Evolutionary conservation across 1,140 invertebrate species (phyloP).

Genomic region (Orius laevigatus): DNA sequence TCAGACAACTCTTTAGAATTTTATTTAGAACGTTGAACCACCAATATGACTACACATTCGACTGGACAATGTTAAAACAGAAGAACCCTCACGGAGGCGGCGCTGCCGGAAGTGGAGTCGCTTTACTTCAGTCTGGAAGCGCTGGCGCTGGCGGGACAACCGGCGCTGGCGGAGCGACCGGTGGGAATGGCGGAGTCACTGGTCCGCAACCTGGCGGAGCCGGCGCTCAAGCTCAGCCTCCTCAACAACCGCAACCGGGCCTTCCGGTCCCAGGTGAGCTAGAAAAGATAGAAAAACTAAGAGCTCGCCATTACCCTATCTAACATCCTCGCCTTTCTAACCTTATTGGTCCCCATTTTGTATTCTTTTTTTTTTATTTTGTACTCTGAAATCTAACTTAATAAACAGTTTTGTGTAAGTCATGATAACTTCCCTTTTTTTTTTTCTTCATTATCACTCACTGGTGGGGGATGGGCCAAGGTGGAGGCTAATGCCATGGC

Average conservation of each 20-base stretch:
- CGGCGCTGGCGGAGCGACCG: slow-evolving; percentile 1
- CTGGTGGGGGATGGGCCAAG: too few species aligned
- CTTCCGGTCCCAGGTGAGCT: neutral
- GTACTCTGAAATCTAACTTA: too few species aligned
- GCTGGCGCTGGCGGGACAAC: neutral
- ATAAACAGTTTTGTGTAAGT: too few species aligned
- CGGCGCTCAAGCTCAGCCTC: neutral
- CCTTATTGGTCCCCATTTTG: too few species aligned
- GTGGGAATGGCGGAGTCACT: neutral
- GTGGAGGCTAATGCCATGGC: too few species aligned
- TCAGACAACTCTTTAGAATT: slow-evolving; percentile 92
- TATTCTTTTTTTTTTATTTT: too few species aligned
- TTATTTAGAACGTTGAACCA: slow-evolving; percentile 97
- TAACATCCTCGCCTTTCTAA: too few species aligned
- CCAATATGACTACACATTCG: slow-evolving; percentile 98
- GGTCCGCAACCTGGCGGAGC: neutral
- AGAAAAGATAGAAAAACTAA: too few species aligned
- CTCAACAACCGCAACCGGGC: neutral
- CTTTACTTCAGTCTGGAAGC: too few species aligned
- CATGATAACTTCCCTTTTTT: too few species aligned
- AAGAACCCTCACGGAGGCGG: slow-evolving; percentile 33
- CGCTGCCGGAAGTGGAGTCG: slow-evolving; percentile 18
- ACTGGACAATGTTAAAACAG: slow-evolving; percentile 99
- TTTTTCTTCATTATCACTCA: too few species aligned
- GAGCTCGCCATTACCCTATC: too few species aligned